These are phyloP conservation scores for Drosophila neotestacea DNA, from an alignment of 2,888 invertebrate genomes.

Conservation along the genomic window DNA sequence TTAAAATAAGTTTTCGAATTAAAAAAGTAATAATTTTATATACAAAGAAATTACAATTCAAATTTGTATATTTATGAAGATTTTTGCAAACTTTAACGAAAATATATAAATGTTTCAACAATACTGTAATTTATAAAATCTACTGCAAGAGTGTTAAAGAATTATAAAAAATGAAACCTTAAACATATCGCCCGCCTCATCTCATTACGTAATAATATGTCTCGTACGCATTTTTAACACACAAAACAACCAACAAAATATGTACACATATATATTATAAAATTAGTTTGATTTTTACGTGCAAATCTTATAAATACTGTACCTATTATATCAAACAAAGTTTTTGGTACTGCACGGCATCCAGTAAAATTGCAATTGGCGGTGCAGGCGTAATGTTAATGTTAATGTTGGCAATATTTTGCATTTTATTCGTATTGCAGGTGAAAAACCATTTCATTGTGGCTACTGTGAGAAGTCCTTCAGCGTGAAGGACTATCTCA, in stretches of 20 bases:
- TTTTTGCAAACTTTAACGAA: too few species aligned
- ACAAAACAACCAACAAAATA: constrained; percentile 57
- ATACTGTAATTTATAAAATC: background rate
- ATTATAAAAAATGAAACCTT: constrained; percentile 33
- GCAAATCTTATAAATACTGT: constrained; percentile 64
- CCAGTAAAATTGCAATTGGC: constrained; percentile 19
- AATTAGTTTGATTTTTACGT: constrained; percentile 70
- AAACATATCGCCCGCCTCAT: constrained; percentile 79
- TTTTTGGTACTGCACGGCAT: constrained; percentile 76
- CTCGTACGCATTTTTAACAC: constrained; percentile 76
- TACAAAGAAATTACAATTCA: too few species aligned
- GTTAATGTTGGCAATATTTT: constrained; percentile 44
- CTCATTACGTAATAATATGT: constrained; percentile 80
- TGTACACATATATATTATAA: constrained; percentile 53
- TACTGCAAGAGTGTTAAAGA: constrained; percentile 16
- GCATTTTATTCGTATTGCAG: constrained; percentile 63
- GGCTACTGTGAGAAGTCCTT: constrained; percentile 84
- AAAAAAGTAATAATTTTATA: background rate
- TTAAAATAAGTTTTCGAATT: background rate
- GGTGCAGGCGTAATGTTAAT: constrained; percentile 40
- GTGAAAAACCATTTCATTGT: constrained; percentile 84
- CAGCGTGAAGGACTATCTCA: constrained; percentile 85
- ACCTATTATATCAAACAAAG: constrained; percentile 67
- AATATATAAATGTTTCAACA: too few species aligned
- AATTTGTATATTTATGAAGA: too few species aligned